These are phyloP conservation scores for Ramphastos sulfuratus DNA, from an alignment of 2,113 vertebrate species.

Conservation along the genomic window DNA sequence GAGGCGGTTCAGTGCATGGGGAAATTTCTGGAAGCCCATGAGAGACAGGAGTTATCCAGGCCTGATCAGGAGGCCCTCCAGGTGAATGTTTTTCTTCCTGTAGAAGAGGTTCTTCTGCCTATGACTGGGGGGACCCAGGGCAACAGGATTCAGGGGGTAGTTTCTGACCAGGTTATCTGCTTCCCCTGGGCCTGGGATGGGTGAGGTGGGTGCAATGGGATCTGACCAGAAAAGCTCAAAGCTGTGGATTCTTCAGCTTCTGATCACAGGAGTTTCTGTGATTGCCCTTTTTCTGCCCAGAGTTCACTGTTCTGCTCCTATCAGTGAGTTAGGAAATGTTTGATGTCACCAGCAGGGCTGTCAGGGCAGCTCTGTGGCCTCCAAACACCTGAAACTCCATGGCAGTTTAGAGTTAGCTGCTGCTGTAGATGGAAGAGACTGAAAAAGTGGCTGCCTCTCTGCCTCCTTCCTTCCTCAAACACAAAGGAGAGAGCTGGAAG, in stretches of 20 bases:
- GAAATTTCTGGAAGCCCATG: slow-evolving; percentile 68
- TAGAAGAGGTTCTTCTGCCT: background rate
- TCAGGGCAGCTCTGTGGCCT: background rate
- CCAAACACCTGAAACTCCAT: background rate
- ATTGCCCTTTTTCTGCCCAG: background rate
- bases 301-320: background rate
- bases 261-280: background rate
- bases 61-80: slow-evolving; percentile 61
- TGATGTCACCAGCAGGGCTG: background rate
- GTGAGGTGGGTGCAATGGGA: background rate
- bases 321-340: background rate
- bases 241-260: background rate
- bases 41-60: background rate
- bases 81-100: slow-evolving; percentile 9
- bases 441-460: background rate
- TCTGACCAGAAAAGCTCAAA: background rate
- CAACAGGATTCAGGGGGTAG: background rate
- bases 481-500: background rate
- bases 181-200: background rate
- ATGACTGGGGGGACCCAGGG: background rate
- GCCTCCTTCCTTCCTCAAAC: background rate
- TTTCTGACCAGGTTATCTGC: background rate
- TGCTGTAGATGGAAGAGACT: background rate
- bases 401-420: background rate
- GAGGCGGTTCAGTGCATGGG: slow-evolving; percentile 73